Evolutionary conservation across 2,113 vertebrate genomes (phyloP).

Genomic region (Nothocercus nigrocapillus): DNA sequence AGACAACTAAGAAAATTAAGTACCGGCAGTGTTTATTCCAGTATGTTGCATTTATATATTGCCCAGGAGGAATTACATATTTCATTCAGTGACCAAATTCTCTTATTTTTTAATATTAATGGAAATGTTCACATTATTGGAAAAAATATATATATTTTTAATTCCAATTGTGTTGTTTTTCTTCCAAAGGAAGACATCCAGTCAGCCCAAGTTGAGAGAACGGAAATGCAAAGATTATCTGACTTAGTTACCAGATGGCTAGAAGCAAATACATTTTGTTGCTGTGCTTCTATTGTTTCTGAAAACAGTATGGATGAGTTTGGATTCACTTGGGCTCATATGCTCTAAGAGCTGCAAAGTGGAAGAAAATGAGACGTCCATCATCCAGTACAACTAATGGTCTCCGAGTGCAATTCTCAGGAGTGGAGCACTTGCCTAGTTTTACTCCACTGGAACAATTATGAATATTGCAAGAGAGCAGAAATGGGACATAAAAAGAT

Average conservation of each 20-base stretch:
- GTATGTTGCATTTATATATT: background rate
- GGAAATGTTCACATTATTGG: background rate
- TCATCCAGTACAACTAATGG: background rate
- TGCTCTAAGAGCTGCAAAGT: accelerated
- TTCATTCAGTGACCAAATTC: background rate
- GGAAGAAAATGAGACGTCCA: background rate
- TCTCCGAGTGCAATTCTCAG: background rate
- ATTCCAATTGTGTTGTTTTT: background rate
- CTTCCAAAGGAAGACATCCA: background rate
- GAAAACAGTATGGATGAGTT: background rate
- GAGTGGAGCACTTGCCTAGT: background rate
- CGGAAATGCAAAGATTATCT: background rate
- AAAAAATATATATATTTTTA: background rate
- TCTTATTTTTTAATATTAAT: background rate
- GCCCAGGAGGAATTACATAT: background rate
- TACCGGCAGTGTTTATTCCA: background rate
- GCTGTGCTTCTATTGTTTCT: background rate
- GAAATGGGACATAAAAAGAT: background rate
- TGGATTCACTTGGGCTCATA: background rate
- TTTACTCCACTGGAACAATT: background rate
- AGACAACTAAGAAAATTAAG: background rate
- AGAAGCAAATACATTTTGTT: background rate
- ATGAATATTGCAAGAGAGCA: background rate
- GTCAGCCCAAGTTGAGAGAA: background rate
- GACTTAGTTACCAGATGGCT: background rate